Percentiles rank a stretch among this genome's conserved stretches.
These are phyloP conservation scores for Cephus rjabovi DNA, from an alignment of 2,888 invertebrate species.

Conservation along the genomic window DNA sequence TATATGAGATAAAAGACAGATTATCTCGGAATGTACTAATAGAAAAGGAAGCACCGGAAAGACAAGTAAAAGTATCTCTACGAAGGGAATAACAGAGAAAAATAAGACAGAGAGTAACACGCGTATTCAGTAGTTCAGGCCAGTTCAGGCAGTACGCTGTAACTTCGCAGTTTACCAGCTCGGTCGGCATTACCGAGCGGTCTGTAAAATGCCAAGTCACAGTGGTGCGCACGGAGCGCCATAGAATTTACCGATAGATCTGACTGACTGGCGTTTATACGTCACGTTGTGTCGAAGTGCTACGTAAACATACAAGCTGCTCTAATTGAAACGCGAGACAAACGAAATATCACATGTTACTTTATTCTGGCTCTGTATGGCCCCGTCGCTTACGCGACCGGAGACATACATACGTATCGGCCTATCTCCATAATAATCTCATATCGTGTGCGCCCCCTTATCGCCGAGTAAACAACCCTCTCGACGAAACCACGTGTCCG, in stretches of 20 bases:
- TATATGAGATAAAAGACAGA: not conserved
- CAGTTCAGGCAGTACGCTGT: not conserved
- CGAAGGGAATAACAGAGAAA: not conserved
- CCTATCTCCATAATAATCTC: constrained; percentile 56
- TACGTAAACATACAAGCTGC: constrained; percentile 34
- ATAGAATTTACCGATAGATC: not conserved
- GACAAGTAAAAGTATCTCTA: not conserved
- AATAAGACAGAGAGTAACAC: not conserved
- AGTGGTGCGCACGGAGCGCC: not conserved
- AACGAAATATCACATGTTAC: constrained; percentile 23
- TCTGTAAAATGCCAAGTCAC: not conserved
- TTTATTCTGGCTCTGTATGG: constrained; percentile 14
- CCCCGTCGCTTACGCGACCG: constrained; percentile 20
- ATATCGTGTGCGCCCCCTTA: constrained; percentile 42
- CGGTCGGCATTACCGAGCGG: not conserved
- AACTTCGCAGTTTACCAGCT: not conserved
- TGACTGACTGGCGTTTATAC: not conserved
- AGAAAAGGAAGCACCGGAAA: not conserved
- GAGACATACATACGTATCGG: constrained; percentile 26
- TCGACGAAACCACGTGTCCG: constrained; percentile 32
- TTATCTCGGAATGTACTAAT: not conserved
- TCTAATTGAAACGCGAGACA: constrained; percentile 35
- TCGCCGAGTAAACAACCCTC: constrained; percentile 51
- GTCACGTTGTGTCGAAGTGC: constrained; percentile 28
- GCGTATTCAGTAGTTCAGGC: not conserved